Conservation (phyloP, 2,113 vertebrate genomes). For the Dicerorhinus sumatrensis region DNA sequence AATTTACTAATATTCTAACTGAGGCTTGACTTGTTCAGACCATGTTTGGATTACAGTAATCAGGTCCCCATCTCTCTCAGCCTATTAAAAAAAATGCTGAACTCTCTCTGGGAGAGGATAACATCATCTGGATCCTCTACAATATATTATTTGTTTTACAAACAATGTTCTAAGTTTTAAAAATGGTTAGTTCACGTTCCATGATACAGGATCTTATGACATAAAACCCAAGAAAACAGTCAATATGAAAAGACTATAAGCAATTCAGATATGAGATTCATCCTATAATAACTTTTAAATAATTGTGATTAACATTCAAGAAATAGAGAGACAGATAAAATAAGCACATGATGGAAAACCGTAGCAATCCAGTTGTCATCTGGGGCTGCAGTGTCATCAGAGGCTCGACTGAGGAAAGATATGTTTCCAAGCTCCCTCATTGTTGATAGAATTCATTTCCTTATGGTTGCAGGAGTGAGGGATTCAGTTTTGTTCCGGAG, state of each 20-base stretch:
- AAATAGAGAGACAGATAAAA: not conserved
- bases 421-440: not conserved
- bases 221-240: not conserved
- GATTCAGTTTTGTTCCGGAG: not conserved
- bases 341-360: not conserved
- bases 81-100: not conserved
- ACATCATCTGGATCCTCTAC: not conserved
- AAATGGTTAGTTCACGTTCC: not conserved
- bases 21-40: not conserved
- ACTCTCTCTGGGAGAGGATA: not conserved
- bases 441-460: not conserved
- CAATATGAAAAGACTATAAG: not conserved
- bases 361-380: not conserved
- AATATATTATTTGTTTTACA: not conserved
- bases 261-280: not conserved
- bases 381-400: not conserved
- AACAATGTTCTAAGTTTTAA: not conserved
- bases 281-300: not conserved
- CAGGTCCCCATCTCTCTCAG: not conserved
- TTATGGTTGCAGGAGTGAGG: not conserved
- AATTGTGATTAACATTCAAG: not conserved
- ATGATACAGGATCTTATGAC: not conserved
- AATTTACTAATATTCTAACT: not conserved
- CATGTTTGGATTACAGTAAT: not conserved
- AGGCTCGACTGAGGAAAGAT: not conserved